Percentiles rank a stretch among this genome's conserved stretches.
Conservation (phyloP, 2,113 vertebrate genomes). For the Struthidea cinerea region DNA sequence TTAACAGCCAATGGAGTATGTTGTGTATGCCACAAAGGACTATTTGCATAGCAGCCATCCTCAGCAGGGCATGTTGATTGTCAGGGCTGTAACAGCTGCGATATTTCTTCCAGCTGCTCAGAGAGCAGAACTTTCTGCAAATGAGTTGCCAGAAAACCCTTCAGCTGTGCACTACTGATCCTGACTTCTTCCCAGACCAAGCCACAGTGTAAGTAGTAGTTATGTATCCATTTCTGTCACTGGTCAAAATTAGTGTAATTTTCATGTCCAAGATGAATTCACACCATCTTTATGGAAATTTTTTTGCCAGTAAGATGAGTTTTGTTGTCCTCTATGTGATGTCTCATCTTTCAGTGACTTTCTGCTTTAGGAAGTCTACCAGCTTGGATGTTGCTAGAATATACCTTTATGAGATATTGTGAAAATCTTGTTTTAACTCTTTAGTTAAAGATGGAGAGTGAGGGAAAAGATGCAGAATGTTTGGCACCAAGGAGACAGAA, state of each 20-base stretch:
- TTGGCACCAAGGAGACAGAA: background rate
- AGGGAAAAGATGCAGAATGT: background rate
- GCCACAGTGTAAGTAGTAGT: background rate
- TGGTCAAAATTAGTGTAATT: background rate
- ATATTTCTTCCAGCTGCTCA: background rate
- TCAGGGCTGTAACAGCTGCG: background rate
- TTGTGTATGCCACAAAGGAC: background rate
- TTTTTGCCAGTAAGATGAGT: background rate
- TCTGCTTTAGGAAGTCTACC: background rate
- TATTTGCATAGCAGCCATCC: background rate
- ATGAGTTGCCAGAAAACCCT: background rate
- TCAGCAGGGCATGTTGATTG: background rate
- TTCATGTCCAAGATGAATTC: background rate
- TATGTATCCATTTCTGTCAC: background rate
- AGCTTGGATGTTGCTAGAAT: background rate
- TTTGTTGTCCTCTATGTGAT: fast-evolving
- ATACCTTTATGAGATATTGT: background rate
- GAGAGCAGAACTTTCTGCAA: background rate
- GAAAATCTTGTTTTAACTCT: background rate
- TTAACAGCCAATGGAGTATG: background rate
- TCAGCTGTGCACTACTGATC: background rate
- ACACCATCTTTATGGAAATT: background rate
- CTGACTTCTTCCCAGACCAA: background rate
- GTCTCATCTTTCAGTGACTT: background rate
- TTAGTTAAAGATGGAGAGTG: background rate